Evolutionary conservation across 2,888 invertebrate species (phyloP).

Genomic region (Panopea generosa): DNA sequence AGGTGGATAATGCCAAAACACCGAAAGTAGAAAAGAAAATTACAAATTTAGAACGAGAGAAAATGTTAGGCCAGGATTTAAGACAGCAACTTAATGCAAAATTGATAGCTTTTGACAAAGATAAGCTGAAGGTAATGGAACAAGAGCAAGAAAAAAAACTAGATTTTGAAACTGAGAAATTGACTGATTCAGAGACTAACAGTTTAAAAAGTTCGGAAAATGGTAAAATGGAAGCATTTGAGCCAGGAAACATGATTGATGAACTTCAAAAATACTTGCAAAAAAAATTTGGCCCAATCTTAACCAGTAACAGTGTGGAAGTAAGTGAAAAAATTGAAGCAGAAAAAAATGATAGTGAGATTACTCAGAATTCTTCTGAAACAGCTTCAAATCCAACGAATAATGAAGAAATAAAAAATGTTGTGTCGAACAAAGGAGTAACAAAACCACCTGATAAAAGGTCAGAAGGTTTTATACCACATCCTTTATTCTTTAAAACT

Average conservation of each 20-base stretch:
- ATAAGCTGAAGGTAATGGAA: neutral
- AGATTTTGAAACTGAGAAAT: constrained; percentile 38
- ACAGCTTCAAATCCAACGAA: neutral
- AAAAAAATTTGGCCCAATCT: constrained; percentile 50
- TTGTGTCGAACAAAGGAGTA: neutral
- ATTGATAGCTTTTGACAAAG: neutral
- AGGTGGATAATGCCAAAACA: constrained; percentile 10
- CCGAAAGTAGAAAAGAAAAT: constrained; percentile 28
- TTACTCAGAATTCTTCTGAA: neutral
- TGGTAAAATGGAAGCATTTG: constrained; percentile 7
- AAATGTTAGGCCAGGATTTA: constrained; percentile 17
- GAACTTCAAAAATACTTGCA: constrained; percentile 51
- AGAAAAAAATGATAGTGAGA: neutral
- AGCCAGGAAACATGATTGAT: constrained; percentile 55
- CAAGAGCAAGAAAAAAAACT: constrained; percentile 42
- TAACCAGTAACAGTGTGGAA: neutral
- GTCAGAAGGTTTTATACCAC: constrained; percentile 47
- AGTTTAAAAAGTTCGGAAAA: constrained; percentile 1
- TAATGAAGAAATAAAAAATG: neutral
- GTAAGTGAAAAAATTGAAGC: neutral
- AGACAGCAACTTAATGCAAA: neutral
- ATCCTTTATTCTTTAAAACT: constrained; percentile 76
- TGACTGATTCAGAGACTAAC: neutral
- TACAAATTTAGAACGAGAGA: constrained; percentile 34
- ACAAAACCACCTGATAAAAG: constrained; percentile 6